Base-by-base conservation (phyloP, 2,797 vertebrate species). In the Periophthalmus magnuspinnatus region DNA sequence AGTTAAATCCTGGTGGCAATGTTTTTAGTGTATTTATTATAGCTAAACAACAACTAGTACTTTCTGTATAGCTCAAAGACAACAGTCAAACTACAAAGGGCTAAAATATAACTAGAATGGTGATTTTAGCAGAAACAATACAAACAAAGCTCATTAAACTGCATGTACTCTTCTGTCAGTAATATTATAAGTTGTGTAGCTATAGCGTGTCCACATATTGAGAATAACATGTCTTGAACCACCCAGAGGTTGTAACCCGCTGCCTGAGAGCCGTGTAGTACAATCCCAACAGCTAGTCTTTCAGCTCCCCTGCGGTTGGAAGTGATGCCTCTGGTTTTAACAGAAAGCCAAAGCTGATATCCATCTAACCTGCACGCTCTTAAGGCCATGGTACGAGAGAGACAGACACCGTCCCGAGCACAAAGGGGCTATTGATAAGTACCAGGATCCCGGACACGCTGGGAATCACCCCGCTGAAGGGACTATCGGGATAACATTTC, bases 361-460 rank as follows among this genome's bases (percentile, higher is more conserved):
- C 81, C 81, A 87, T 90, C 88, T 90, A 80, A 89, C 85, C 87
- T 32, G 19, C 64, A 16, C 41, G 84, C 85, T 88, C 81, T 78
- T 68, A 34, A 80, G 90, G 84, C 77, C 78, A 2, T 6, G 1
- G 33, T 81, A 68, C 84, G 85, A 87, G 84, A 91, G 87, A 89
- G 89, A 88, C 84, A 74, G 67, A 79, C 73, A 76, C 84, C 78
- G 62, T 71, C 65, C 71, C 69, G 56, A 16, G 2, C 59, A 92
- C 90, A 93, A 93, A 88, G 86, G 58, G 66, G 19, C 84, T 52
- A 85, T 93, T 92, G 85, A 93, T 78, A 75, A 65, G 24, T 68
- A 0, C 70, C 28, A 70, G 81, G 73, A 81, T 81, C 83, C 76
- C 68, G 81, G 77, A 81, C 32, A 60, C 75, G 57, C 72, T 36